Conservation (phyloP, 2,888 invertebrate genomes). For the Drosophila dives region DNA sequence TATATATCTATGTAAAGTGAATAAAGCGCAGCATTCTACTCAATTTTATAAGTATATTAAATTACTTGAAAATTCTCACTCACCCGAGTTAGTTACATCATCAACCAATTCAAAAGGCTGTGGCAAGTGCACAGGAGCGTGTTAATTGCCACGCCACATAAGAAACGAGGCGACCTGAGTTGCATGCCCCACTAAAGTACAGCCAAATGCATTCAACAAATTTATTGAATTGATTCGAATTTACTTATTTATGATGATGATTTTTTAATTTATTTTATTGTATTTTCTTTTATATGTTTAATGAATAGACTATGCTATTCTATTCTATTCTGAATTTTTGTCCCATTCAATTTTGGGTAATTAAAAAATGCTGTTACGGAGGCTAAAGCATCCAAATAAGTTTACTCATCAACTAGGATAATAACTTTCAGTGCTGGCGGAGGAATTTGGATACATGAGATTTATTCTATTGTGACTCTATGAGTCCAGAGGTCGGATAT, state of each 20-base stretch:
- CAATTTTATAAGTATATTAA: too few relatives aligned
- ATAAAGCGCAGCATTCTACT: not conserved
- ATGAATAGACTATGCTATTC: not conserved
- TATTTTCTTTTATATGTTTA: conserved; percentile 7
- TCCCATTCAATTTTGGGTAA: too few relatives aligned
- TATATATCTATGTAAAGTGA: not conserved
- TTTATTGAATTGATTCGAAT: conserved; percentile 39
- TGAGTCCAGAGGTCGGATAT: not conserved
- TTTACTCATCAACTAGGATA: not conserved
- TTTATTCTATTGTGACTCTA: not conserved
- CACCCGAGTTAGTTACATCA: not conserved
- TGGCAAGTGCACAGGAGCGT: conserved; percentile 57
- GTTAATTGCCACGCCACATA: conserved; percentile 67
- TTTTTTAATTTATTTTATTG: not conserved
- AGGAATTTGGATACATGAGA: not conserved
- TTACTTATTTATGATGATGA: conserved; percentile 9
- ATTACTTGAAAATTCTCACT: not conserved
- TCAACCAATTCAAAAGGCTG: conserved; percentile 10
- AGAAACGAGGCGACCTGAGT: conserved; percentile 17
- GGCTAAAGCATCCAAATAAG: not conserved
- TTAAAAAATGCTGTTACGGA: too few relatives aligned
- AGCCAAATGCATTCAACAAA: conserved; percentile 16
- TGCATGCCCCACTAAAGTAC: not conserved
- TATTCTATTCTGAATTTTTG: too few relatives aligned
- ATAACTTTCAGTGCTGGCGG: not conserved